These are phyloP conservation scores for Meloidogyne chitwoodi DNA, from an alignment of 1,140 invertebrate genomes.

Conservation along the genomic window DNA sequence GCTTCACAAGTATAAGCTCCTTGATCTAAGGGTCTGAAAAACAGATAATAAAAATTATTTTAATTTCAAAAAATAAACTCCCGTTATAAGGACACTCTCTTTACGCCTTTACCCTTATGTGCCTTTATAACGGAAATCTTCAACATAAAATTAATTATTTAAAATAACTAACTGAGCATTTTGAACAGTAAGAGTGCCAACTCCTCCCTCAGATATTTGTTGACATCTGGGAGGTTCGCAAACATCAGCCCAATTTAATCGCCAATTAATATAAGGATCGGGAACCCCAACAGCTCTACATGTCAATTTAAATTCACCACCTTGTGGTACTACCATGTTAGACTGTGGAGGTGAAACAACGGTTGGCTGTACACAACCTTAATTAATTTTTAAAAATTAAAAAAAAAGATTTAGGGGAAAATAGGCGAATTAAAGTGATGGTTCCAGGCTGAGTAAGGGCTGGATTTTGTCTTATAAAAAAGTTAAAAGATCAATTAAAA, in stretches of 20 bases:
- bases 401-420: background rate
- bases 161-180: conserved; percentile 56
- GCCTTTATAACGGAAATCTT: too few species aligned
- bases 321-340: conserved; percentile 61
- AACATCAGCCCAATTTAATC: conserved; percentile 92
- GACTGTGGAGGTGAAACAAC: conserved; percentile 57
- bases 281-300: conserved; percentile 85
- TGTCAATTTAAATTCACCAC: conserved; percentile 72
- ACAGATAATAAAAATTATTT: too few species aligned
- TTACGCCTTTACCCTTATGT: too few species aligned
- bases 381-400: background rate
- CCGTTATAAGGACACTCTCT: too few species aligned
- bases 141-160: too few species aligned
- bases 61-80: too few species aligned
- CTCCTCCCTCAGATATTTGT: conserved; percentile 70
- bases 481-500: background rate
- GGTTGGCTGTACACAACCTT: conserved; percentile 58
- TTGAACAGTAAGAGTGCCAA: conserved; percentile 74
- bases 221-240: conserved; percentile 74
- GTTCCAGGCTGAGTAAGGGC: too few species aligned
- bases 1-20: conserved; percentile 97
- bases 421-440: too few species aligned
- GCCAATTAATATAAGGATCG: conserved; percentile 84
- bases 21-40: conserved; percentile 67
- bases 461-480: background rate